Evolutionary conservation across 2,888 invertebrate species (phyloP).

Genomic region (Macaria liturata): DNA sequence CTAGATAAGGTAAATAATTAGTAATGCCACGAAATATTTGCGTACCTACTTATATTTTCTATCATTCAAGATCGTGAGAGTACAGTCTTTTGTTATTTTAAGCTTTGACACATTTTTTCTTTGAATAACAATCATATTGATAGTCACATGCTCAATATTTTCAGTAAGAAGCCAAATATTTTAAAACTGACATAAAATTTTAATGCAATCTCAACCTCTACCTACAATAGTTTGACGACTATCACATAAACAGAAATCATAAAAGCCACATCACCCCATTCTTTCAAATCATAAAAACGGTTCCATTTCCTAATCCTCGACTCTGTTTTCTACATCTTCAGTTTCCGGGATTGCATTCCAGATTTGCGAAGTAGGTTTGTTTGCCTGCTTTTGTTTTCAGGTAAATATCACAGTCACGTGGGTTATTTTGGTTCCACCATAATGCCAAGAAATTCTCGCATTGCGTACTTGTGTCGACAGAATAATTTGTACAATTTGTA

Average conservation of each 20-base stretch:
- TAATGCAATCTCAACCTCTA: too few species aligned
- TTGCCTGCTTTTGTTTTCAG: conserved; percentile 27
- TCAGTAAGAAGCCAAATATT: too few species aligned
- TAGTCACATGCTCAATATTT: too few species aligned
- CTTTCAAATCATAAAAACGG: conserved; percentile 1
- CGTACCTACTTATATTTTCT: too few species aligned
- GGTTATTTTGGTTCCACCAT: conserved; percentile 21
- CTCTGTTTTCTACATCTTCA: background rate
- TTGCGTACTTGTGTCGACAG: background rate
- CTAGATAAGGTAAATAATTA: background rate
- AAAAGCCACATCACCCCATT: background rate
- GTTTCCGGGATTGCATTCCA: conserved; percentile 26
- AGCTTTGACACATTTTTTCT: too few species aligned
- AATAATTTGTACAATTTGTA: too few species aligned
- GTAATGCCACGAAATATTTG: too few species aligned
- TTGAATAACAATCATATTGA: too few species aligned
- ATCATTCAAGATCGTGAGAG: too few species aligned
- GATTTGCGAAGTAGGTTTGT: conserved; percentile 25
- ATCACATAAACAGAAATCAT: background rate
- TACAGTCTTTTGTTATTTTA: too few species aligned
- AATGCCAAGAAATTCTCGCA: conserved; percentile 26
- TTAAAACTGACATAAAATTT: too few species aligned
- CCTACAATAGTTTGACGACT: background rate
- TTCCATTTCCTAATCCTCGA: conserved; percentile 1
- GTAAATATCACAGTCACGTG: conserved; percentile 26